Base-by-base conservation (phyloP, 2,888 invertebrate species). In the Lymantria monacha region DNA sequence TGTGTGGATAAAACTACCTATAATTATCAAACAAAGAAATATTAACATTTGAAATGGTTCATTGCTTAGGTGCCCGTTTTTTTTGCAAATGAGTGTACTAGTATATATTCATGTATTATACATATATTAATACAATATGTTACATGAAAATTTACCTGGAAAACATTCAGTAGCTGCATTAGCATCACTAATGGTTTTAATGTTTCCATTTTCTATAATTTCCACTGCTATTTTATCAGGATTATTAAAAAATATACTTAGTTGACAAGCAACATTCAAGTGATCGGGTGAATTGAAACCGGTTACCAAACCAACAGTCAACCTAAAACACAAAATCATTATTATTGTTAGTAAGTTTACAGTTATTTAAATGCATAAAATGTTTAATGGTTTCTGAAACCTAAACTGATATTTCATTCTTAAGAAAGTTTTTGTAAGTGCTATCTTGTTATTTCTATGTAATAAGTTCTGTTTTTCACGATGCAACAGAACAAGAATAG, bases 211-310 rank as follows among this genome's bases (percentile, higher is more conserved):
- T 41, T 74, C 48, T 55, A 74, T 52, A 40, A 60, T 56, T 55
- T 61, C 69, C 42, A 77, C 48, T 30, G 40, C 11, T 30, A 76
- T 56, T 50, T 71, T 63, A 44, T 66, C 55, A n/a, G 46, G 46
- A 9, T 49, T 42, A 44, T 56, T 46, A 53, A 81, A 79, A 49
- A 57, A 48, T 36, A 74, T 66, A 41, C 76, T 76, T 55, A 83
- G 51, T 63, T 81, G 76, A 49, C 76, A 79, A 10, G 78, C 80
- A 58, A 81, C 62, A 55, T 84, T 82, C 44, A 66, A 59, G 48
- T 76, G 69, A 53, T 83, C 82, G 37, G 81, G 72, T 44, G 61
- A 48, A 48, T 60, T 53, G 36, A 44, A 47, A 45, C 74, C 82
- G 12, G 80, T 76, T 49, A 79, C 49, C 37, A 83, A 64, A 46